Conservation (phyloP, 2,797 vertebrate genomes). For the Xiphorhynchus erythropygius region DNA sequence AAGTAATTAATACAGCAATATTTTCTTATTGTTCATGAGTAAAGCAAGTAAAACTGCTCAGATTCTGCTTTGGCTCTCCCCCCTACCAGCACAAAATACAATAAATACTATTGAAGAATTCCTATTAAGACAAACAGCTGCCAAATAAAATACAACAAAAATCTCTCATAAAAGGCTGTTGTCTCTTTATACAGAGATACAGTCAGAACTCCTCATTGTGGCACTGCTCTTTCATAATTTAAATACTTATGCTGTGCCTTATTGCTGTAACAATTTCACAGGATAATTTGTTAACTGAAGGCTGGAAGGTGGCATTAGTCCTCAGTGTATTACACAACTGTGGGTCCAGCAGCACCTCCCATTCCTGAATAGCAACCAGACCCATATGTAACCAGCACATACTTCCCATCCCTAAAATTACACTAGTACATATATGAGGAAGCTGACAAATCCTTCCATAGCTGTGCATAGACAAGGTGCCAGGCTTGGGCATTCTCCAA, state of each 20-base stretch:
- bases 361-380: background rate
- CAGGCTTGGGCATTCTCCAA: background rate
- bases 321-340: background rate
- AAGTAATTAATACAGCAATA: conserved; percentile 68
- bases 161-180: conserved; percentile 42
- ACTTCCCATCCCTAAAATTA: background rate
- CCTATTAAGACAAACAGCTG: conserved; percentile 47
- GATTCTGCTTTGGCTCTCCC: conserved; percentile 39
- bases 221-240: conserved; percentile 16
- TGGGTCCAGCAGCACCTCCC: background rate
- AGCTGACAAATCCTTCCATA: background rate
- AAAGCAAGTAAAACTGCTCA: conserved; percentile 42
- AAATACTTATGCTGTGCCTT: background rate
- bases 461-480: background rate
- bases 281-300: background rate
- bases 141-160: conserved; percentile 56
- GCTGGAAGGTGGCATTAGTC: background rate
- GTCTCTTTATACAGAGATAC: conserved; percentile 47
- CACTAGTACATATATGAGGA: background rate
- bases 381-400: accelerated
- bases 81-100: conserved; percentile 47
- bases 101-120: conserved; percentile 40
- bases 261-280: background rate
- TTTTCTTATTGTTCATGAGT: conserved; percentile 54
- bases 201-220: background rate